Base-by-base conservation (phyloP, 2,113 vertebrate genomes). In the Heterochromis multidens region DNA sequence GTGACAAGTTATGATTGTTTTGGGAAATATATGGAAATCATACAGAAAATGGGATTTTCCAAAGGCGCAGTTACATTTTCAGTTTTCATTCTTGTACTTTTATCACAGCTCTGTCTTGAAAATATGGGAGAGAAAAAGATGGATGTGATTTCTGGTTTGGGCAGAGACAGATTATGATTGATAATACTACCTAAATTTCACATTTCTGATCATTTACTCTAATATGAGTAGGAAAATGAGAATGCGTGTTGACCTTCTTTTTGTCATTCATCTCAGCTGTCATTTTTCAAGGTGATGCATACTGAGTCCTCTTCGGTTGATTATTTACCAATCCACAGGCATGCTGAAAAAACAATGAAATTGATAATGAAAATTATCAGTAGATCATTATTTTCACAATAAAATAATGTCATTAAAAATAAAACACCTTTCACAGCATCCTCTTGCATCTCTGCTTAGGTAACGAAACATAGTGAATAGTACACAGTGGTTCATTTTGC, bases 401-500 rank as follows among this genome's bases (percentile, higher is more conserved):
- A 79, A 62, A 14, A 31, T 31, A 8, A 6, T 46, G 23, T 23
- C 37, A 54, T 83, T 82, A 65, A 70, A 81, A 78, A 77, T 33
- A 52, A 80, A 86, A 62, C 60, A 43, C 46, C 31, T 23, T 67
- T 60, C 52, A 62, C 62, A 35, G 29, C 81, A 82, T 57, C 72
- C 31, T 77, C 79, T 79, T 82, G 62, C 77, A 78, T 67, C 76
- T 87, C 65, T 80, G 77, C 86, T 29, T 23, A 59, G 74, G 80
- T 85, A 60, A 89, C 46, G 12, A 56, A 85, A 63, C 33, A 77
- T 19, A 52, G 6, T 12, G 35, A 77, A 57, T 74, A 88, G 85
- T 72, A 85, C 29, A 76, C 70, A 37, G 37, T n/a, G 10, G 19
- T 65, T 86, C 52, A 67, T 90, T 90, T 90, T 78, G 58, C 82